Evolutionary conservation across 2,888 invertebrate genomes (phyloP), one percentile per base, ranked within the genome.

Genomic region (Cordilura impudica): DNA sequence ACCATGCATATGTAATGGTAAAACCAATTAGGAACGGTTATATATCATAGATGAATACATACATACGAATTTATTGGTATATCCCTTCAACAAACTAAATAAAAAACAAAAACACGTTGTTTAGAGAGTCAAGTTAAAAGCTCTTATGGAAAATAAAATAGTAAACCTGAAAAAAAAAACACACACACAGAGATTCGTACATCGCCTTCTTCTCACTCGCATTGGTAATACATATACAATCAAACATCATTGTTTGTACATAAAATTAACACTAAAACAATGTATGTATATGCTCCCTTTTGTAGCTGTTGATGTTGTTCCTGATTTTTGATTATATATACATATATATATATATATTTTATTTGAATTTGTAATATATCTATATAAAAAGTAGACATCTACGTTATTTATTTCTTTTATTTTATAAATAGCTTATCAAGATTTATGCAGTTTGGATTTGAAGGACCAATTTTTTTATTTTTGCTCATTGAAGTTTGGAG

Each of bases 1-100:
- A 26, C 82, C 81, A 83, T 81, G 83, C 85, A 84, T 84, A 85
- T 82, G 82, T 84, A 83, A 83, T 84, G 81, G 85, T 82, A 81
- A 83, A 83, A 82, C 83, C 85, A 85, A 85, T 85, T 85, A 85
- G 84, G 81, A 84, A 72, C 69, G 81, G 74, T 82, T 79, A 82
- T 82, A 82, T 82, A 75, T 83, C 82, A 83, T 31, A 78, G 29
- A 70, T 26, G 47, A 58, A 60, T 43, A 18, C 26, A 14, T n/a
- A 60, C 18, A 70, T 39, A 35, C 5, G 10, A 4, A 51, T 6
- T 8, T 18, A 47, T 58, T 43, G 16, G 19, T 29, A 16, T 45
- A 58, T 66, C 29, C 66, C 67, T 74, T 53, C 29, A 39, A 67
- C 60, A 51, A 74, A 60, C 56, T 23, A 26, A 26, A 12, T n/a